phyloP scores from a whole-genome alignment of 2,113 vertebrate species.

The Andinoacara biseriatus region DNA sequence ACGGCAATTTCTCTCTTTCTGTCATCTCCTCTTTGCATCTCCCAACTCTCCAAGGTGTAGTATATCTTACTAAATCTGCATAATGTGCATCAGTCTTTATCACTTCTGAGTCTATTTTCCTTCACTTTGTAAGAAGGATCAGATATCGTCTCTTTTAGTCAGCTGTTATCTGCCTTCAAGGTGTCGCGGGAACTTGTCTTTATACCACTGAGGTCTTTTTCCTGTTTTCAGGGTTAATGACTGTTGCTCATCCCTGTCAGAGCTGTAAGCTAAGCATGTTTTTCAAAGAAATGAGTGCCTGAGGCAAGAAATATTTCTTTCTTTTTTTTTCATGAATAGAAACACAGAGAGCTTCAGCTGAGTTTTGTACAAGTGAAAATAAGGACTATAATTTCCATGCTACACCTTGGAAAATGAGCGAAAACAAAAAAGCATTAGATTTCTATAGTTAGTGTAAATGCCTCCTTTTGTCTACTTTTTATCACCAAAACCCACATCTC shows the following conservation, averaged over 20 bases:
- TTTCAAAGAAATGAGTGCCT: background rate
- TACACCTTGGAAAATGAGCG: background rate
- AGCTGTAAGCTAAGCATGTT: background rate
- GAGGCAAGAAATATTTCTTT: conserved; percentile 11
- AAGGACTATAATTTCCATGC: background rate
- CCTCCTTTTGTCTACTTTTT: background rate
- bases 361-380: background rate
- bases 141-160: conserved; percentile 1
- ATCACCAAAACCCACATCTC: background rate
- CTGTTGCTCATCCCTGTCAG: background rate
- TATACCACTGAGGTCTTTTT: background rate
- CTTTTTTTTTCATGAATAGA: background rate
- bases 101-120: conserved; percentile 3
- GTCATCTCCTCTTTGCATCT: conserved; percentile 37
- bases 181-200: conserved; percentile 5
- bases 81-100: conserved; percentile 33
- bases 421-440: background rate
- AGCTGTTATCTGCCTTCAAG: background rate
- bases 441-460: background rate
- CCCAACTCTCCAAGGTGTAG: conserved; percentile 5
- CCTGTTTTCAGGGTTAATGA: conserved; percentile 24
- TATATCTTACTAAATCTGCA: conserved; percentile 14
- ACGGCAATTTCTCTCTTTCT: background rate
- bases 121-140: conserved; percentile 18
- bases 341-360: background rate